Conservation (phyloP, 2,797 vertebrate species). For the Lemur catta region DNA sequence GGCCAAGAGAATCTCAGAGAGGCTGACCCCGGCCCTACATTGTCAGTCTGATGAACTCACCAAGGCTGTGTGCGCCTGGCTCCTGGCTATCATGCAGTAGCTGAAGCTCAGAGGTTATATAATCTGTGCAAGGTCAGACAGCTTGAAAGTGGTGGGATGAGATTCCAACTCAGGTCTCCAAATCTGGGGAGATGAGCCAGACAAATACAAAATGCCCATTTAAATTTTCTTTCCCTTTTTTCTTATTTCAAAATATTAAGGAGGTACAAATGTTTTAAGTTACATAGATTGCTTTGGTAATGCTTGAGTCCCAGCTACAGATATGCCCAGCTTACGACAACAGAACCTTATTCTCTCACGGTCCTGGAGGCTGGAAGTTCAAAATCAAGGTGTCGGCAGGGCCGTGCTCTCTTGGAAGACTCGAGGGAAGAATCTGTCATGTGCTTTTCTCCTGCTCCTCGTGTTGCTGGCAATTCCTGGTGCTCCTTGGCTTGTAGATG, state of each 20-base stretch:
- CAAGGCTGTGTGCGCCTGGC: neutral
- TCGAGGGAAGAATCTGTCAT: neutral
- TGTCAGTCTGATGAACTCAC: neutral
- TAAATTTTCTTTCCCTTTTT: neutral
- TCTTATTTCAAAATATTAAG: neutral
- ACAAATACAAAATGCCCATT: neutral
- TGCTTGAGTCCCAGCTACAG: neutral
- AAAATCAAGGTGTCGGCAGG: neutral
- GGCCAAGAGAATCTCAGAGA: neutral
- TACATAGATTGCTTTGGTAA: neutral
- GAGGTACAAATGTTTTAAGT: neutral
- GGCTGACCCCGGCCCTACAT: too few relatives aligned
- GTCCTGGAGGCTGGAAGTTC: neutral
- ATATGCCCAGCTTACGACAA: neutral
- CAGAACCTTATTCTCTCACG: neutral
- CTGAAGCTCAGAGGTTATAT: neutral
- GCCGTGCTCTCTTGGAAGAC: accelerated
- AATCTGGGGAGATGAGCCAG: neutral
- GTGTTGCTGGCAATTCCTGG: neutral
- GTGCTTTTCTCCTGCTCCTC: neutral
- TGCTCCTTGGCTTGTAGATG: neutral
- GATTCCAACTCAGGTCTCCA: neutral
- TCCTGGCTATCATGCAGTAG: neutral
- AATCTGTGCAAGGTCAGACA: neutral
- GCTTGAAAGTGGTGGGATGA: neutral